These are phyloP conservation scores for Trichoplusia ni DNA, from an alignment of 1,140 invertebrate species.

Conservation along the genomic window DNA sequence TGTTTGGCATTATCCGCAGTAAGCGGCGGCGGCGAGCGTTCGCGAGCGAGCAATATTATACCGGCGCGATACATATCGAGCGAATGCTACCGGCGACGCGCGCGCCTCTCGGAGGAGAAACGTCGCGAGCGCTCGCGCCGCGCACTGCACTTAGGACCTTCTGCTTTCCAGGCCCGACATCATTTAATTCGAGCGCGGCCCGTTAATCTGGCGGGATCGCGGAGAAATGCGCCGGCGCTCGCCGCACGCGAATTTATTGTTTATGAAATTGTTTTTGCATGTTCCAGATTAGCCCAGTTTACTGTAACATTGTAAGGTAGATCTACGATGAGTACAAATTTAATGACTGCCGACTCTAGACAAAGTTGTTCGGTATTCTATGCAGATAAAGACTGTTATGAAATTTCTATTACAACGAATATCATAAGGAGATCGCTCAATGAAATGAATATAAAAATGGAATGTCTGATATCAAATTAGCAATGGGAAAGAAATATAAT, in stretches of 20 bases:
- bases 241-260: slow-evolving; percentile 30
- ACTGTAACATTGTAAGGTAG: background rate
- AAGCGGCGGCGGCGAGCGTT: background rate
- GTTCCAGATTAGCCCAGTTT: slow-evolving; percentile 22
- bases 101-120: background rate
- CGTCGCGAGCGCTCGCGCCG: background rate
- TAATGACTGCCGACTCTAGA: background rate
- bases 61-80: slow-evolving; percentile 32
- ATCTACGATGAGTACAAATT: background rate
- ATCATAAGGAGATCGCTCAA: no score
- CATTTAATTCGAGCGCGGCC: slow-evolving; percentile 26
- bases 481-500: no score
- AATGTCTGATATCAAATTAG: no score
- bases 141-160: background rate
- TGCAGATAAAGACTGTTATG: no score
- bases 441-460: no score
- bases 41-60: slow-evolving; percentile 27
- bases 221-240: slow-evolving; percentile 30
- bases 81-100: slow-evolving; percentile 15
- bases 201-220: slow-evolving; percentile 28
- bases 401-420: no score
- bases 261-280: slow-evolving; percentile 33
- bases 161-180: background rate
- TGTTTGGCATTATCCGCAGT: background rate
- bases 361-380: background rate